Base-by-base conservation (phyloP, 2,113 vertebrate genomes). In the Ictidomys tridecemlineatus region DNA sequence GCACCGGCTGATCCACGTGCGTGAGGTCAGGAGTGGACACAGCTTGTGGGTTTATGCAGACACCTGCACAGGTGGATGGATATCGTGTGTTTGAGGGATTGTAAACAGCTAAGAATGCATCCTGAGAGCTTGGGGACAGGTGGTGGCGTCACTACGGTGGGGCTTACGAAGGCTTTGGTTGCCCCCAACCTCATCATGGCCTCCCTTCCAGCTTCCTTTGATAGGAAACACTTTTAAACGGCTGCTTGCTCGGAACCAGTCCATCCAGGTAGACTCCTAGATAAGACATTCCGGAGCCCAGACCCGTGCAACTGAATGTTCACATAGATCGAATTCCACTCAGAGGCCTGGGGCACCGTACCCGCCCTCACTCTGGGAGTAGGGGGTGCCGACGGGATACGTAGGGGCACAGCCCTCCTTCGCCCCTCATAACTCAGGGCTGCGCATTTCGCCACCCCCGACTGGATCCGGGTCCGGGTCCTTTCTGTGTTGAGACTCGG, bases 251-350 rank as follows among this genome's bases (percentile, higher is more conserved):
- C 32, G 56, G 88, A 85, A 92, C 74, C 89, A 13, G 89, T 78
- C 20, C 37, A 48, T 78, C 72, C 20, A 61, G 61, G 51, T 17
- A 28, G 94, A 53, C 63, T 56, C 56, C 56, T 8, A 69, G 96
- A 90, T 83, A 93, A 89, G 83, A 53, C 85, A 70, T 79, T 92
- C 69, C 37, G 9, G 42, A 90, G 80, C 1, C 2, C 93, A 51
- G 73, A 32, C 58, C 22, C 17, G 42, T 45, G 63, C 74, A 18
- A 83, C 10, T 16, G 86, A 67, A 28, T 2, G 28, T 45, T 56
- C 65, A 12, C 10, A 45, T 45, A 11, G 2, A 26, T 37, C 5
- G 26, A 72, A 85, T 80, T 89, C 18, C 2, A 11, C 74, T 45
- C 24, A 24, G 73, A 86, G 87, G 76, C 78, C 78, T 20, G 65